Evolutionary conservation across 2,113 vertebrate genomes (phyloP).

Genomic region (Takifugu bimaculatus): DNA sequence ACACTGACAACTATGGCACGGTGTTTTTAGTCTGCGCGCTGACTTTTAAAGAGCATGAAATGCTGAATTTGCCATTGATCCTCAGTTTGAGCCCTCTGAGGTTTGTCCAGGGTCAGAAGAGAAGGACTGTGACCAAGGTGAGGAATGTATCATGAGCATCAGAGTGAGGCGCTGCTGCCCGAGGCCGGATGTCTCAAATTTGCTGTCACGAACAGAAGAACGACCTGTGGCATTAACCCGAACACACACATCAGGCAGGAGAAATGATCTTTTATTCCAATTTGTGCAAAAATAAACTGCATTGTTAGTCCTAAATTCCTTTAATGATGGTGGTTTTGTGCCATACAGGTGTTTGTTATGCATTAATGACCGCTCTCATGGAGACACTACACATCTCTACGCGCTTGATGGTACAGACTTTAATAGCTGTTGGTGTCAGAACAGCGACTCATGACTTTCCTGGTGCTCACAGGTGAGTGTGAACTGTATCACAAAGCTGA

Average conservation of each 20-base stretch:
- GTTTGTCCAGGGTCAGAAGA: constrained; percentile 30
- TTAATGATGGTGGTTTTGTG: too few relatives aligned
- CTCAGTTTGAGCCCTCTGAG: constrained; percentile 21
- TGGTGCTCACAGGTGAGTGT: constrained; percentile 49
- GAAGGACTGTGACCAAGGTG: constrained; percentile 56
- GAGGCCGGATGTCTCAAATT: constrained; percentile 1
- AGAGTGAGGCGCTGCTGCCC: constrained; percentile 29
- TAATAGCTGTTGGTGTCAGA: constrained; percentile 7
- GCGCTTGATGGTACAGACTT: background rate
- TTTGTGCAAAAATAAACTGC: too few relatives aligned
- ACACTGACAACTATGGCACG: too few relatives aligned
- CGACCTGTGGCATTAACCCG: constrained; percentile 16
- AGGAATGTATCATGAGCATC: constrained; percentile 71
- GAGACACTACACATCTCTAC: too few relatives aligned
- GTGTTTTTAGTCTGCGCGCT: background rate
- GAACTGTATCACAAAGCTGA: constrained; percentile 65
- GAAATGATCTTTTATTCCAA: too few relatives aligned
- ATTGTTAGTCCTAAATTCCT: too few relatives aligned
- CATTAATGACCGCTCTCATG: too few relatives aligned
- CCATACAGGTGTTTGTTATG: too few relatives aligned
- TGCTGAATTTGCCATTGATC: constrained; percentile 30
- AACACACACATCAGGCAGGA: background rate
- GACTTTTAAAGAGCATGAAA: background rate
- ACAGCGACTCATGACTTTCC: constrained; percentile 27
- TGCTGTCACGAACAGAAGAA: constrained; percentile 58